Evolutionary conservation across 92 coral and sea anemone genomes (phyloP).

Genomic region (Scolanthus callimorphus): DNA sequence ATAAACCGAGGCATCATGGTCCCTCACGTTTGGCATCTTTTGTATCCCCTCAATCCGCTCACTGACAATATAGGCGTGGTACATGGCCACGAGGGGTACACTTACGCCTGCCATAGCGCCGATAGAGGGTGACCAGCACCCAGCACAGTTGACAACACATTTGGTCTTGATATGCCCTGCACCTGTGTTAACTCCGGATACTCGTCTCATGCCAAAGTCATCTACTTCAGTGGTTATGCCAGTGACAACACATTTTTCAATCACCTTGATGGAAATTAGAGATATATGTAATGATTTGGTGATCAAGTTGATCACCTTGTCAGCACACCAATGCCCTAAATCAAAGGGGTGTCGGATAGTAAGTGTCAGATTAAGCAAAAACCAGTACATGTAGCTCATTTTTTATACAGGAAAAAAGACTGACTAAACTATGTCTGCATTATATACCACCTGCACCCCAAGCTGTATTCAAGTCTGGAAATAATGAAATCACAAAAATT

Average conservation of each 20-base stretch:
- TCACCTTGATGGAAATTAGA: too few relatives aligned
- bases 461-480: too few relatives aligned
- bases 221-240: constrained; percentile 83
- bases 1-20: constrained; percentile 93
- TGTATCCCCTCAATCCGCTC: constrained; percentile 96
- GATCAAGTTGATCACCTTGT: too few relatives aligned
- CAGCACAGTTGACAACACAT: constrained; percentile 82
- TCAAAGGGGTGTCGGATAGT: too few relatives aligned
- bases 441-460: too few relatives aligned
- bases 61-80: constrained; percentile 93
- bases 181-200: constrained; percentile 77
- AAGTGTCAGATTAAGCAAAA: too few relatives aligned
- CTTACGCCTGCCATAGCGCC: constrained; percentile 81
- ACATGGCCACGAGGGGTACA: constrained; percentile 90
- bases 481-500: too few relatives aligned
- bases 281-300: too few relatives aligned
- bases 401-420: too few relatives aligned
- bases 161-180: constrained; percentile 80
- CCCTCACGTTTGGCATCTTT: constrained; percentile 93
- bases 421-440: too few relatives aligned
- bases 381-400: too few relatives aligned
- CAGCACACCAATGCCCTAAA: too few relatives aligned
- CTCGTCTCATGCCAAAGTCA: constrained; percentile 85
- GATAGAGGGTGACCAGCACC: constrained; percentile 95
- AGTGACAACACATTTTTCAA: constrained; percentile 86